phyloP scores from a whole-genome alignment of 2,113 vertebrate species.

The Regulus satrapa region DNA sequence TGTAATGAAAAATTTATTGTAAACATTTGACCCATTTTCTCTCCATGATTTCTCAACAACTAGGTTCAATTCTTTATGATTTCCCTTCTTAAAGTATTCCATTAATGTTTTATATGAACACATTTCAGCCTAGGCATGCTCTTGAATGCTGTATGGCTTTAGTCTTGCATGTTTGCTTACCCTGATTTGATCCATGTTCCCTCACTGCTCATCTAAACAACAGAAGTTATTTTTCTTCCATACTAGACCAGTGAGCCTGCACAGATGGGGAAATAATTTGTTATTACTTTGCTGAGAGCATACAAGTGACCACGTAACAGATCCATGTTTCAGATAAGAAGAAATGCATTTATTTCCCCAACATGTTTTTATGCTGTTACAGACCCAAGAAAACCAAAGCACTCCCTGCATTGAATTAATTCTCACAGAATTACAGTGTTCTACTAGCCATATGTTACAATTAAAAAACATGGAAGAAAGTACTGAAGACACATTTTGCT shows the following conservation, averaged over 20 bases:
- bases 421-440: neutral
- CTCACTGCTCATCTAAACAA: conserved; percentile 38
- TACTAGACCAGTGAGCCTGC: neutral
- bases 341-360: neutral
- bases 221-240: conserved; percentile 47
- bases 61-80: neutral
- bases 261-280: conserved; percentile 51
- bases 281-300: conserved; percentile 12
- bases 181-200: neutral
- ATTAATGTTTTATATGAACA: neutral
- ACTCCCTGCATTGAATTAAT: neutral
- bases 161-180: neutral
- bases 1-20: neutral
- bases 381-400: neutral
- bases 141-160: neutral
- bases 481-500: neutral
- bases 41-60: neutral
- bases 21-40: neutral
- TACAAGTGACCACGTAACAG: conserved; percentile 15
- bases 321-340: neutral
- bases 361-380: neutral
- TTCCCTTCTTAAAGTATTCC: neutral
- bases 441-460: neutral
- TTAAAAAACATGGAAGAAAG: neutral
- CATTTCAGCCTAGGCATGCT: neutral